Conservation (phyloP, 2,797 vertebrate species). For the Sandelia bainsii region DNA sequence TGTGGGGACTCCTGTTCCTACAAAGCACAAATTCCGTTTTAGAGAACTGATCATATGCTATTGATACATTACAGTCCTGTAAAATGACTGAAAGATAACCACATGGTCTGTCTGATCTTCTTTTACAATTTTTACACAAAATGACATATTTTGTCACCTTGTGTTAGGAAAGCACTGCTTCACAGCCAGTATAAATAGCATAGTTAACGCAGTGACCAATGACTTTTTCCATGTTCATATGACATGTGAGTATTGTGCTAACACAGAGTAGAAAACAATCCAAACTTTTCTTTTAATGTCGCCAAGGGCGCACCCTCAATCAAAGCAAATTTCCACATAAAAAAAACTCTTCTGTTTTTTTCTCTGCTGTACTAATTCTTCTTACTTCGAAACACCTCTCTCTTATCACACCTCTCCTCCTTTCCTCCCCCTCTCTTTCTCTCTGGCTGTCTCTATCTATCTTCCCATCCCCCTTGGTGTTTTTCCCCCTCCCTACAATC, state of each 20-base stretch:
- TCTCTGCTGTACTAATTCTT: conserved; percentile 60
- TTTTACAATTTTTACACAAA: background rate
- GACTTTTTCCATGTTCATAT: conserved; percentile 8
- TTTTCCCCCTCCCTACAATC: conserved; percentile 87
- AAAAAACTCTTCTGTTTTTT: conserved; percentile 62
- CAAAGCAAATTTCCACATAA: conserved; percentile 51
- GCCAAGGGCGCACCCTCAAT: conserved; percentile 42
- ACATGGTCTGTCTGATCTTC: background rate
- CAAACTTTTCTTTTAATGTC: conserved; percentile 34
- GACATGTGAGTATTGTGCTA: conserved; percentile 15
- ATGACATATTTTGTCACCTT: background rate
- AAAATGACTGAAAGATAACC: background rate
- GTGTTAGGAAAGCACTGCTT: background rate
- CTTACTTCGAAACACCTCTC: conserved; percentile 77
- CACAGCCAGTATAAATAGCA: background rate
- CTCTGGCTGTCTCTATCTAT: conserved; percentile 81
- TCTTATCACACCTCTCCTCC: conserved; percentile 80
- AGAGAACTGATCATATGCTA: background rate
- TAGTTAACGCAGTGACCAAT: conserved; percentile 12
- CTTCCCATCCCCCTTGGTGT: conserved; percentile 84
- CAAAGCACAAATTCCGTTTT: no score
- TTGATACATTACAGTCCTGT: conserved; percentile 2
- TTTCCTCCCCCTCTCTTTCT: conserved; percentile 71
- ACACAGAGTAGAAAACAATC: background rate
- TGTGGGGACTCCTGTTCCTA: background rate